phyloP scores from a whole-genome alignment of 2,888 invertebrate species.

The Thereva unica region DNA sequence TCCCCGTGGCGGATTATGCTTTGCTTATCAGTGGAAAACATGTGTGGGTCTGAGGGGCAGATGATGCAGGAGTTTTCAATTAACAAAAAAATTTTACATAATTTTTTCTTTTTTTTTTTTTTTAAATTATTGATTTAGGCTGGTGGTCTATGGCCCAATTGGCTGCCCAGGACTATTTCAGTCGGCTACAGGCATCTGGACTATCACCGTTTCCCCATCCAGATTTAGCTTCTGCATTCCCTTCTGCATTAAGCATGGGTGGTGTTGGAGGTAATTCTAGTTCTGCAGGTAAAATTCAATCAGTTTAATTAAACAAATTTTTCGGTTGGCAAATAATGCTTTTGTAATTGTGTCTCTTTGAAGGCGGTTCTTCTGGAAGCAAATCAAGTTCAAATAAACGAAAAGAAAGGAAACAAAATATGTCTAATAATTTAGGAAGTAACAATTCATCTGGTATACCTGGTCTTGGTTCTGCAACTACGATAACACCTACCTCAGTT shows the following conservation, averaged over 20 bases:
- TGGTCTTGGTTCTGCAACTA: constrained; percentile 53
- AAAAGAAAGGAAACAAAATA: constrained; percentile 55
- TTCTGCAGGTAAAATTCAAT: constrained; percentile 50
- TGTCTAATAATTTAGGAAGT: constrained; percentile 52
- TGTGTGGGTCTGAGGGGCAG: constrained; percentile 34
- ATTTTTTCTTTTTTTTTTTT: constrained; percentile 10
- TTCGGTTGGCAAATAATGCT: background rate
- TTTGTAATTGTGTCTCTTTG: constrained; percentile 16
- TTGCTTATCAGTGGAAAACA: constrained; percentile 11
- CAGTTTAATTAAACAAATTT: constrained; percentile 44
- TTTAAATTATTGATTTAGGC: constrained; percentile 60
- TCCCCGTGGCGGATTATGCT: constrained; percentile 11
- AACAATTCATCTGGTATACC: constrained; percentile 52
- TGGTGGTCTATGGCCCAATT: constrained; percentile 94
- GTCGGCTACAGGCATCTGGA: constrained; percentile 79
- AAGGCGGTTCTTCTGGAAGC: constrained; percentile 49
- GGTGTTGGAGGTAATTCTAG: constrained; percentile 47
- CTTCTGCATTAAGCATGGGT: constrained; percentile 54
- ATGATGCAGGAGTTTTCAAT: constrained; percentile 33
- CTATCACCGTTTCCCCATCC: constrained; percentile 71
- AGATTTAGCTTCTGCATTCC: constrained; percentile 65
- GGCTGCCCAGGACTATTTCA: constrained; percentile 85
- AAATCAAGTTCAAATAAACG: constrained; percentile 53
- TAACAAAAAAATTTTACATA: constrained; percentile 20
- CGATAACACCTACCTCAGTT: constrained; percentile 52